Evolutionary conservation across 2,888 invertebrate genomes (phyloP), one percentile per base, ranked within the genome.

Genomic region (Pachycephus smyrnensis): DNA sequence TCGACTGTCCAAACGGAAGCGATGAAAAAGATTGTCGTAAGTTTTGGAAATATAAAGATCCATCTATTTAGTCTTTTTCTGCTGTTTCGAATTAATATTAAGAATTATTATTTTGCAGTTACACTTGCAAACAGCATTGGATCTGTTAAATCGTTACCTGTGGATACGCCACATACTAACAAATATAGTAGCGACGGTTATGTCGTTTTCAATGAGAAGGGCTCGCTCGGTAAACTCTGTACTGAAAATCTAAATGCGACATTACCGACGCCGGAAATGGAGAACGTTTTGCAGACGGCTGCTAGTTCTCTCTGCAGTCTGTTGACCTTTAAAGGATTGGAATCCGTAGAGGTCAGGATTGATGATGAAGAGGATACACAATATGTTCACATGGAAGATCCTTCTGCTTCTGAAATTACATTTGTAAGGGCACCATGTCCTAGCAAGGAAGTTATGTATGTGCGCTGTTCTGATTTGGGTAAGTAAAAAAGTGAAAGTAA

Each of bases 21-120:
- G 98, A 98, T 86, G 98, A 98, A 90, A 93, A 95, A 86, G 96
- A 96, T 84, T 98, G 98, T 89, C 92, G 97, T 98, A 92, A 95
- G 96, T 94, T 81, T 79, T 40, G 35, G 31, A 69, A 69, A 40
- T 69, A 30, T n/a, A 31, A 32, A 40, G 75, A 31, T 71, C 0
- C 11, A 32, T 40, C n/a, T 11, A 35, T 15, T n/a, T 32, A 74
- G 76, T 77, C 80, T 78, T 82, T 82, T 55, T 0, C 55, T 55
- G 23, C 23, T 55, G 23, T 4, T 35, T 55, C 9, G 9, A 15
- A 55, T 23, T 9, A 23, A 55, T 23, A 55, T 55, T 55, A 55
- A 55, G 9, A 23, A 55, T 9, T 55, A 55, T 77, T 77, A 36
- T 75, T 81, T 91, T 89, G 69, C 89, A 97, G 97, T 97, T 84